Evolutionary conservation across 1,140 invertebrate species (phyloP), one percentile per base, ranked within the genome.

Genomic region (Procambarus clarkii): DNA sequence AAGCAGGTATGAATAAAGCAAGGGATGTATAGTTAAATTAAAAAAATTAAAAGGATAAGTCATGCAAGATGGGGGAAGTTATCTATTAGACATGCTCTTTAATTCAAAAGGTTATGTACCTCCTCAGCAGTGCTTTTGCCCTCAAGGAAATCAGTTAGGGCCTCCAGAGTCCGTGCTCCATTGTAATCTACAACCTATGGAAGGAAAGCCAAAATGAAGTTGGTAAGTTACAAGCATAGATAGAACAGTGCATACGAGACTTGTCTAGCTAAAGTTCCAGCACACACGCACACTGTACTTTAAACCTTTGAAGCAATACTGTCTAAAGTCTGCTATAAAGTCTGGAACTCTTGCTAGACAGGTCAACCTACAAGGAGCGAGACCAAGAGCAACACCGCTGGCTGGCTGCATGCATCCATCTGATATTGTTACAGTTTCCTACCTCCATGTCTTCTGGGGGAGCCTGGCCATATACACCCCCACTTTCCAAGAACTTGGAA

Each of bases 161-260:
- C 98, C 94, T 98, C 98, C 93, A 99, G 95, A 93, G 98, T 99
- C 94, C 99, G 96, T 94, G 98, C 98, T 85, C 98, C 98, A 94
- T 97, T 97, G 96, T 98, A 99, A 94, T 99, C 98, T 93, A 99
- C 96, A 93, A 96, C 95, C 96, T 97, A 94, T 71, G 94, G 94
- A 93, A 46, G 60, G 74, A 82, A 90, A 86, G 74, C 64, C 90
- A 81, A 87, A 84, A 60, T 78, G 34, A 45, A 54, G 54, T 87
- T 44, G 50, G 60, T 69, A 58, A 24, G 74, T 74, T 74, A 74
- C n/a, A 34, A 74, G 69, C 69, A 74, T 24, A 74, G 69, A 74
- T 24, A 74, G 69, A 11, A 74, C 24, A 34, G 69, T 74, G 69
- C 69, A 21, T 74, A 74, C 11, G 21, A 69, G 4, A 21, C 69